These are phyloP conservation scores for Heliconius ethilla DNA, from an alignment of 2,888 invertebrate genomes.

Conservation along the genomic window DNA sequence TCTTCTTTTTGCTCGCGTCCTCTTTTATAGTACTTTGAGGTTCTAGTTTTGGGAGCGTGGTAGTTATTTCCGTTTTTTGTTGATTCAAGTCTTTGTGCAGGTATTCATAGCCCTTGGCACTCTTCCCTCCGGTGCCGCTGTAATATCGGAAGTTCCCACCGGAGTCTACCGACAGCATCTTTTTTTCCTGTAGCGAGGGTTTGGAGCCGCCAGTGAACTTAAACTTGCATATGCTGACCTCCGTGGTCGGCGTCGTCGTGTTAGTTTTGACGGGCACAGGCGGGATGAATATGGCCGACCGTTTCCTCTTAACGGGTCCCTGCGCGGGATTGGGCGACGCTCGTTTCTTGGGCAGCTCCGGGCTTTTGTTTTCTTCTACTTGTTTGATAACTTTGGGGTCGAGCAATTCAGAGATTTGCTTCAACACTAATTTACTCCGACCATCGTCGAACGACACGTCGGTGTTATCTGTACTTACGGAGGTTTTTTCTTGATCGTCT, in stretches of 20 bases:
- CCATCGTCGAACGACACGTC: constrained; percentile 70
- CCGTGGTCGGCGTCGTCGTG: constrained; percentile 88
- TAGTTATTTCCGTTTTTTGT: constrained; percentile 57
- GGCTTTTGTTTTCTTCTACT: constrained; percentile 65
- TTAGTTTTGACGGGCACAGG: constrained; percentile 88
- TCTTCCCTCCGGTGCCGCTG: constrained; percentile 91
- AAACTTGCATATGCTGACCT: constrained; percentile 95
- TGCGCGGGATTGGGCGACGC: constrained; percentile 66
- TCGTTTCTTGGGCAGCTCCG: constrained; percentile 70
- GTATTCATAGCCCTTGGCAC: constrained; percentile 90
- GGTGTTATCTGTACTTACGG: too few species aligned
- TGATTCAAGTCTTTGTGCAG: constrained; percentile 87
- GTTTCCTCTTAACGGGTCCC: constrained; percentile 85
- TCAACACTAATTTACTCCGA: constrained; percentile 72
- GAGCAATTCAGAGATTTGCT: constrained; percentile 74
- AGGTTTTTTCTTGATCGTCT: constrained; percentile 63
- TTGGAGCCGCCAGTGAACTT: constrained; percentile 96
- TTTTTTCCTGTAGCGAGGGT: constrained; percentile 94
- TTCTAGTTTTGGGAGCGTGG: constrained; percentile 50
- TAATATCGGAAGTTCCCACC: constrained; percentile 94
- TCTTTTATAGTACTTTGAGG: constrained; percentile 56
- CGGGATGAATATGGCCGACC: constrained; percentile 92
- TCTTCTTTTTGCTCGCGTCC: constrained; percentile 82
- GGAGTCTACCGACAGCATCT: constrained; percentile 94
- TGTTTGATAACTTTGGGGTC: constrained; percentile 74